Evolutionary conservation across 2,797 vertebrate genomes (phyloP), one percentile per base, ranked within the genome.

Genomic region (Cichlasoma orientale): DNA sequence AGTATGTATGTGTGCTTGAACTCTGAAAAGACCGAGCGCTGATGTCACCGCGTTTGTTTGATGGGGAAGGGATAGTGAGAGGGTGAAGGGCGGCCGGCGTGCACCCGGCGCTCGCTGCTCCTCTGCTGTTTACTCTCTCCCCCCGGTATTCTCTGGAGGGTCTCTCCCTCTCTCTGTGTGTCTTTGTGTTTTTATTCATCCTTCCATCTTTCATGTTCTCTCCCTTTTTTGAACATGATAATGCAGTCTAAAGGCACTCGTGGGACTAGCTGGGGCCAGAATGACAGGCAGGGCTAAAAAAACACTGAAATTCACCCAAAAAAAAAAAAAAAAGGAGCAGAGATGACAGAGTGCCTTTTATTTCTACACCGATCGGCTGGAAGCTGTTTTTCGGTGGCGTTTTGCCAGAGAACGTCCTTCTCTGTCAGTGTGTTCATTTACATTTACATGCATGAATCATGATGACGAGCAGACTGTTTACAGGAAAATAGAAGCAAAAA

Each of bases 11-110:
- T 47, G 61, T 59, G 55, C 16, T 3, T 72, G 78, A 21, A 36
- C 50, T 78, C 55, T 63, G 76, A 78, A 82, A 66, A 50, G 68
- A 69, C 76, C 3, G 25, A 69, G 83, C 25, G 75, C 83, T 85
- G 82, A 90, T 90, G 91, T 88, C 83, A 75, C 80, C 41, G 70
- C 80, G 89, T 91, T 92, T 93, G 89, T 92, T 89, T 90, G 91
- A 93, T 69, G 77, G 86, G 69, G 69, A 77, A 82, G 57, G 63
- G 78, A 82, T 84, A 74, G 71, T 13, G 82, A 73, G 82, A 84
- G 77, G 90, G 78, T 89, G 90, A 92, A 93, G 93, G 92, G 90
- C 91, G 80, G 88, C 27, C 77, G 78, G 84, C 25, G 77, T 72
- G 77, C 56, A 56, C 44, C 69, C 69, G 38, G 36, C 36, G 44